phyloP scores from a whole-genome alignment of 2,113 vertebrate species.

The Sinosuthora webbiana region DNA sequence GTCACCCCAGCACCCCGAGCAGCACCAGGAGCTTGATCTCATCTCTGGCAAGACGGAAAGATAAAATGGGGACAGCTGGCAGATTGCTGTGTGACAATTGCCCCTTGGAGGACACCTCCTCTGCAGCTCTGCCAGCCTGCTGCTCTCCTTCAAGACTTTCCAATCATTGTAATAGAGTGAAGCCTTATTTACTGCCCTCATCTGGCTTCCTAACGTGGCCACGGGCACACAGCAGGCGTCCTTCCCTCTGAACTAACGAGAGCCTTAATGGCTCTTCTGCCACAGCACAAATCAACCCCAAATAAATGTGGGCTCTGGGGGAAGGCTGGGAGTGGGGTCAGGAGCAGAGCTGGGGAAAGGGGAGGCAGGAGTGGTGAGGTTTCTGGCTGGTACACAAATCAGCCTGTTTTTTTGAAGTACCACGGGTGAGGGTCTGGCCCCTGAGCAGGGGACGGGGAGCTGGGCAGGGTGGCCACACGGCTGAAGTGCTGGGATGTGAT shows the following conservation, averaged over 20 bases:
- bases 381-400: not conserved
- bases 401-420: no score
- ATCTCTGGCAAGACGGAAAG: not conserved
- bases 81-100: not conserved
- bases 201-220: not conserved
- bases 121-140: not conserved
- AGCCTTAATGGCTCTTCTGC: not conserved
- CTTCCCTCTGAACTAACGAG: not conserved
- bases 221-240: not conserved
- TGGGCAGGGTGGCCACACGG: not conserved
- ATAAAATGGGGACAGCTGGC: conserved; percentile 12
- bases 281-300: not conserved
- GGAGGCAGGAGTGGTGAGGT: no score
- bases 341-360: not conserved
- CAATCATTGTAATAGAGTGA: conserved; percentile 5
- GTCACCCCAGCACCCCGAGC: not conserved
- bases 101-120: conserved; percentile 32
- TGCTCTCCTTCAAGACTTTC: not conserved
- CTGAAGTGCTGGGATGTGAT: not conserved
- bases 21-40: not conserved
- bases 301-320: fast-evolving
- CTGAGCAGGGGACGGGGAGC: not conserved
- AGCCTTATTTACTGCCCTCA: conserved; percentile 40
- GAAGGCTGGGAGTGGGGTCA: not conserved
- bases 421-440: not conserved